Evolutionary conservation across 2,888 invertebrate species (phyloP), one percentile per base, ranked within the genome.

Genomic region (Pseudoips prasinana): DNA sequence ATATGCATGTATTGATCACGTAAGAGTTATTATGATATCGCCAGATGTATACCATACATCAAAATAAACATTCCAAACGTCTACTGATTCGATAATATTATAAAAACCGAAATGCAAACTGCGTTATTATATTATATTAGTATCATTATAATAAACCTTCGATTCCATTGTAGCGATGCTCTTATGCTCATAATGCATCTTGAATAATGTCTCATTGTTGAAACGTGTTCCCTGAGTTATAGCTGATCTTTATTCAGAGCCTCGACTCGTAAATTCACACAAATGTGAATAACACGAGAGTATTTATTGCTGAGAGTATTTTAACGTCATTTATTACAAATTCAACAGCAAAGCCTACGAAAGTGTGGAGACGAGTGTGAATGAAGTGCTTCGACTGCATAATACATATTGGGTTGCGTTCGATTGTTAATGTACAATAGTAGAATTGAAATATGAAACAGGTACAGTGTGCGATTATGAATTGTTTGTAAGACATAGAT

Each of bases 301-400:
- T 64, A 63, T 69, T 64, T 66, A 64, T 63, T 56, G 48, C 48
- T 41, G 36, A 23, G 30, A 25, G 30, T 28, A 37, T 42, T 49
- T 55, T 45, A 45, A 43, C 46, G 45, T 51, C 54, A 54, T 54
- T 52, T 55, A 54, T 57, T 57, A 34, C 39, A 43, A 43, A 53
- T 57, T 58, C 30, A 45, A 54, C 49, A 27, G 39, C 42, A 29
- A n/a, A 4, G 17, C 37, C 25, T 20, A 31, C 20, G n/a, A n/a
- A n/a, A 10, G 3, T 22, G 14, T 10, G 14, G 11, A 10, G 8
- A n/a, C n/a, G n/a, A n/a, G 11, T n/a, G 6, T 8, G 14, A 25
- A 14, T 8, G 25, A n/a, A 25, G 5, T 5, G 14, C 14, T 14
- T 14, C 5, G 14, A 14, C n/a, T n/a, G n/a, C n/a, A n/a, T n/a